These are phyloP conservation scores for Notamacropus eugenii DNA, from an alignment of 2,797 vertebrate species.

Conservation along the genomic window DNA sequence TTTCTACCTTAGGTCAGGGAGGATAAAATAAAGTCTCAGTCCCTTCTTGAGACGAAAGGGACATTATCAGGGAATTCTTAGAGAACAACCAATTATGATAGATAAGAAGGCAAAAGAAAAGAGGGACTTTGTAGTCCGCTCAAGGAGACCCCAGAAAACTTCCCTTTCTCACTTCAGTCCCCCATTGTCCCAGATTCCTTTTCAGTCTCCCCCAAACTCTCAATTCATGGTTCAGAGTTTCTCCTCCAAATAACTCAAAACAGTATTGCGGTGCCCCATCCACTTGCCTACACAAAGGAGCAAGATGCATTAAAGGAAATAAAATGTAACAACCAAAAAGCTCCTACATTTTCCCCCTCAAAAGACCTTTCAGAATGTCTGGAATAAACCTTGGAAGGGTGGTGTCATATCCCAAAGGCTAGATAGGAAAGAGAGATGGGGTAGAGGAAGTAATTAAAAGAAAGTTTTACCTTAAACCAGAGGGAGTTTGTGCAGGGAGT, in stretches of 20 bases:
- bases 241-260: neutral
- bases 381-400: neutral
- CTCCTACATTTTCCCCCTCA: neutral
- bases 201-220: constrained; percentile 33
- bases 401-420: constrained; percentile 3
- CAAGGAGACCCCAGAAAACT: neutral
- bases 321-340: neutral
- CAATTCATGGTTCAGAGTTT: neutral
- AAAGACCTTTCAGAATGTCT: neutral
- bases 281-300: neutral
- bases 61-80: constrained; percentile 3
- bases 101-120: neutral
- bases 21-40: constrained; percentile 25
- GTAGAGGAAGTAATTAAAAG: constrained; percentile 23
- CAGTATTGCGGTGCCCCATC: neutral
- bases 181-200: neutral
- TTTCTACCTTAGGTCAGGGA: neutral
- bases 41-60: neutral
- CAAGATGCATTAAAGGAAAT: neutral
- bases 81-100: neutral
- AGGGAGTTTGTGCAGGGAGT: constrained; percentile 31
- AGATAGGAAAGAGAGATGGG: neutral
- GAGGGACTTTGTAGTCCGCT: neutral
- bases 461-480: constrained; percentile 74
- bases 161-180: neutral